Percentiles rank a stretch among this genome's conserved stretches.
Conservation (phyloP, 23 tunicate species). For the Pegea sp. region DNA sequence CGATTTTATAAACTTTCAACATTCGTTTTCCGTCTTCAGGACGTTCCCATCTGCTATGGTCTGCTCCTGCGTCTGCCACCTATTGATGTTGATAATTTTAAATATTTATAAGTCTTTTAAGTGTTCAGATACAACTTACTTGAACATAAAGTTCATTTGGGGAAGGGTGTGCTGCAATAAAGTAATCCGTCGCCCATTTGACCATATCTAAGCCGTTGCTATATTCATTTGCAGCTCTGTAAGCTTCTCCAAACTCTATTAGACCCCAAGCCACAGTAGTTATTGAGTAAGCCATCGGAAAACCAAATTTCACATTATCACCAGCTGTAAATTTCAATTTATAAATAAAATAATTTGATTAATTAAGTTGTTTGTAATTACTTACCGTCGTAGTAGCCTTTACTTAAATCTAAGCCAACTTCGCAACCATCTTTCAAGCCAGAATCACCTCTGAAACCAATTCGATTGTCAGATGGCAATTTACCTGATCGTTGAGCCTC, state of each 20-base stretch:
- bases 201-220: slow-evolving; percentile 15
- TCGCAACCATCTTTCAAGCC: slow-evolving; percentile 97
- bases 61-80: slow-evolving; percentile 52
- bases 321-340: slow-evolving; percentile 53
- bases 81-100: slow-evolving; percentile 2
- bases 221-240: slow-evolving; percentile 43
- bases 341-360: too few relatives aligned
- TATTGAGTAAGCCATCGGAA: slow-evolving; percentile 97
- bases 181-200: slow-evolving; percentile 75
- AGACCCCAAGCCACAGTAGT: slow-evolving; percentile 95
- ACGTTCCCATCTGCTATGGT: slow-evolving; percentile 62
- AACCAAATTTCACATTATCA: slow-evolving; percentile 84
- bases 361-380: background rate
- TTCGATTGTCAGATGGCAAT: slow-evolving; percentile 51
- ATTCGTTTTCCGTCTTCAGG: slow-evolving; percentile 39
- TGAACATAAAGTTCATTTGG: slow-evolving; percentile 73
- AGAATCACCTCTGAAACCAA: slow-evolving; percentile 94
- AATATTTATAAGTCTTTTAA: too few relatives aligned
- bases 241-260: slow-evolving; percentile 59
- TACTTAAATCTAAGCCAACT: slow-evolving; percentile 58
- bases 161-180: slow-evolving; percentile 81
- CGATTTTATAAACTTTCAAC: slow-evolving; percentile 36
- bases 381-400: slow-evolving; percentile 97
- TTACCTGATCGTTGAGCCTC: slow-evolving; percentile 96
- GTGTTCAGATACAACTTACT: slow-evolving; percentile 12